phyloP scores from a whole-genome alignment of 2,888 invertebrate species.

The Noctuana brunneofusca region DNA sequence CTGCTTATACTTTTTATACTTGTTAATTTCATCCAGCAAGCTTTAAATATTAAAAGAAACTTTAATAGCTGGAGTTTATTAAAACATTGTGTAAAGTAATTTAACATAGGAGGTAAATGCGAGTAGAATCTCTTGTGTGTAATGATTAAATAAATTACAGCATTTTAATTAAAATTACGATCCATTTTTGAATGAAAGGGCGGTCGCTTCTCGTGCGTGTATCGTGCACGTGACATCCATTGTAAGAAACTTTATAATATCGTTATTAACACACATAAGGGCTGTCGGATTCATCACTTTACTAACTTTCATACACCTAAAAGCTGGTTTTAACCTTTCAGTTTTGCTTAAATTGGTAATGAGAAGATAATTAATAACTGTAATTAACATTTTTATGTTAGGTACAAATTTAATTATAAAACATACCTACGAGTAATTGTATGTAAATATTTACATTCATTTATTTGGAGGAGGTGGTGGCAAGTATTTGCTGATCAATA shows the following conservation, averaged over 20 bases:
- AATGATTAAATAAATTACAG: slow-evolving; percentile 21
- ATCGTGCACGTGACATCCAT: slow-evolving; percentile 65
- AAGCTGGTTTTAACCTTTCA: slow-evolving; percentile 22
- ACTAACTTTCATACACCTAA: slow-evolving; percentile 35
- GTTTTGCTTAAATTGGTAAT: background rate
- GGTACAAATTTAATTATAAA: too few relatives aligned
- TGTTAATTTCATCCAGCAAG: background rate
- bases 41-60: background rate
- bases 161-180: slow-evolving; percentile 71
- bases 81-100: slow-evolving; percentile 1
- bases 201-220: slow-evolving; percentile 56
- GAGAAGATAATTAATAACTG: too few relatives aligned
- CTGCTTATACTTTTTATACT: background rate
- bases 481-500: too few relatives aligned
- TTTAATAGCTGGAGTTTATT: slow-evolving; percentile 12
- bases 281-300: slow-evolving; percentile 38
- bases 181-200: slow-evolving; percentile 58
- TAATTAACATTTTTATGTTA: too few relatives aligned
- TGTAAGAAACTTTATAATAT: slow-evolving; percentile 54
- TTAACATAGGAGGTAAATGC: slow-evolving; percentile 16
- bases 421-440: too few relatives aligned
- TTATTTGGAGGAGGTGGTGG: too few relatives aligned
- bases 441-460: too few relatives aligned
- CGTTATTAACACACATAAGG: slow-evolving; percentile 43
- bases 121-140: slow-evolving; percentile 12